A percentile compares a stretch with the other conserved stretches of the same genome.
Conservation (phyloP, 2,113 vertebrate species). For the Burhinus oedicnemus region DNA sequence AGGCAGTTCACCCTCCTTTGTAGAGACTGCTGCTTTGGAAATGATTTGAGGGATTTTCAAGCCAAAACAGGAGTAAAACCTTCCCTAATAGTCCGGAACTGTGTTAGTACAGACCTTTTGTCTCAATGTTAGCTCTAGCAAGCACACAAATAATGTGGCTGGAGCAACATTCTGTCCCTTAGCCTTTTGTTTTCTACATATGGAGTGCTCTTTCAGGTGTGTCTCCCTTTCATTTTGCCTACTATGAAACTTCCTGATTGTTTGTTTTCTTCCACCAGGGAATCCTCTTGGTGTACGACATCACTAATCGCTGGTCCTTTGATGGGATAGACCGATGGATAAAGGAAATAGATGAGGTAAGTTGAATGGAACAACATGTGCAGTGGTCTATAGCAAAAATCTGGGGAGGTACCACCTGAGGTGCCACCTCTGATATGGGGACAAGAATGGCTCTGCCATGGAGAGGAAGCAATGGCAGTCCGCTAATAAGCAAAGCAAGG, state of each 20-base stretch:
- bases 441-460: neutral
- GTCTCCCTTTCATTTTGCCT: neutral
- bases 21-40: neutral
- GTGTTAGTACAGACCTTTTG: neutral
- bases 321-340: conserved; percentile 99
- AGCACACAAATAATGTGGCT: neutral
- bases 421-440: neutral
- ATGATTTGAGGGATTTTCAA: neutral
- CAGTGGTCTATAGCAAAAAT: neutral
- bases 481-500: neutral
- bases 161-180: neutral
- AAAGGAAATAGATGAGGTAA: conserved; percentile 97
- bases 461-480: neutral
- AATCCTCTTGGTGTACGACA: conserved; percentile 98
- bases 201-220: neutral
- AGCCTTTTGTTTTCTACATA: neutral
- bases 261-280: conserved; percentile 78
- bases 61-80: neutral
- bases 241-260: neutral
- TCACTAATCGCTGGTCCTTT: conserved; percentile 98
- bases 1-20: neutral
- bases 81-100: neutral
- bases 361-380: neutral
- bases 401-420: neutral
- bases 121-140: neutral